Conservation (phyloP, 2,113 vertebrate genomes). For the Aldabrachelys gigantea region DNA sequence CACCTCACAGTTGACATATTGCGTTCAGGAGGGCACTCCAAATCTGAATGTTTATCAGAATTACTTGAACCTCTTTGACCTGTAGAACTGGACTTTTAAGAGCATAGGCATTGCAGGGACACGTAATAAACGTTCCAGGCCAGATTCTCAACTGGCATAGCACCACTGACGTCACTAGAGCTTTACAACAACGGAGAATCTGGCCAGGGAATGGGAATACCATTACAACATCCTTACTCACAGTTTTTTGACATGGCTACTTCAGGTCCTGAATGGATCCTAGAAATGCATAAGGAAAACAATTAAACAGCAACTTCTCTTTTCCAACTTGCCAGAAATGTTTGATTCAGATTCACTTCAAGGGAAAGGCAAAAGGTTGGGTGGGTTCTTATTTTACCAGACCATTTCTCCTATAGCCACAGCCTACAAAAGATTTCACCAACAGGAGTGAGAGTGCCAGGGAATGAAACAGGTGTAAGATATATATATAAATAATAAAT, state of each 20-base stretch:
- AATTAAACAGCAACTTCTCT: neutral
- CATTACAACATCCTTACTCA: neutral
- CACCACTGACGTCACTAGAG: rapidly evolving
- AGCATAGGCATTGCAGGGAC: neutral
- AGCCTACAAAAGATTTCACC: no score
- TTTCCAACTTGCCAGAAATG: neutral
- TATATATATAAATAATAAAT: no score
- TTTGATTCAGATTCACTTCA: neutral
- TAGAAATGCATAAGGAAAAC: neutral
- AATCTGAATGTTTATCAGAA: neutral
- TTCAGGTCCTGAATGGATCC: neutral
- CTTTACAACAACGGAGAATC: rapidly evolving
- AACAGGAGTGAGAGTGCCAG: neutral
- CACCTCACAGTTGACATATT: neutral
- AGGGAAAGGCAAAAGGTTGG: neutral
- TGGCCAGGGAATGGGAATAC: neutral
- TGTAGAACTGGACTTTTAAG: neutral
- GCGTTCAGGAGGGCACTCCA: neutral
- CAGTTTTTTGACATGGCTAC: neutral
- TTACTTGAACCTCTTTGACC: neutral
- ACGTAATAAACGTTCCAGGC: neutral
- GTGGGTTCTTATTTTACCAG: neutral
- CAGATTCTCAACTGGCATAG: neutral
- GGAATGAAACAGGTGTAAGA: neutral
- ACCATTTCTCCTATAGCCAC: neutral